Percentiles rank a stretch among this genome's conserved stretches.
Evolutionary conservation across 2,888 invertebrate genomes (phyloP).

Genomic region (Lydus trimaculatus): DNA sequence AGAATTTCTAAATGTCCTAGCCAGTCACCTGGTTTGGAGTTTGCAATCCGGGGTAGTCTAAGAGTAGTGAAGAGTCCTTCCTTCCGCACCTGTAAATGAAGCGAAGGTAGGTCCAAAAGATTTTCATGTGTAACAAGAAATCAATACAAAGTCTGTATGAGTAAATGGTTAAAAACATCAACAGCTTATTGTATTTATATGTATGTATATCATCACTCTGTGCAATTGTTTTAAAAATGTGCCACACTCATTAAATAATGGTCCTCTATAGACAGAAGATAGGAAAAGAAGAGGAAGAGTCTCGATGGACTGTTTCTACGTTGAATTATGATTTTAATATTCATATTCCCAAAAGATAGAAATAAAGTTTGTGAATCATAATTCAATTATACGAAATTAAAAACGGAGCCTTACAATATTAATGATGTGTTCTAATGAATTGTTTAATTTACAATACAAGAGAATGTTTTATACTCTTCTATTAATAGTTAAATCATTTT

Average conservation of each 20-base stretch:
- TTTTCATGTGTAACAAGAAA: conserved; percentile 1
- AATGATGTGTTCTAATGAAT: neutral
- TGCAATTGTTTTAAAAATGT: neutral
- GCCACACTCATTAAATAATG: no score
- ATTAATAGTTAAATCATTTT: neutral
- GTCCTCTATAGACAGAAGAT: no score
- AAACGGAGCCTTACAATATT: neutral
- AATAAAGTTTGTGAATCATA: neutral
- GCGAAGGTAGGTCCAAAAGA: no score
- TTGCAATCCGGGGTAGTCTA: no score
- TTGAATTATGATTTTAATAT: neutral
- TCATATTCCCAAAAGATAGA: neutral
- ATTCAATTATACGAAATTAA: neutral
- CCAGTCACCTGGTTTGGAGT: no score
- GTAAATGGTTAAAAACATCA: neutral
- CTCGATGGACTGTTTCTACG: neutral
- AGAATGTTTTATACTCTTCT: no score
- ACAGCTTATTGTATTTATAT: neutral
- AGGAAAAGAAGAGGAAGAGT: neutral
- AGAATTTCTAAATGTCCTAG: no score
- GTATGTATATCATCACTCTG: neutral
- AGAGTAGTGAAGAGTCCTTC: no score
- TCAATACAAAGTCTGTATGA: neutral
- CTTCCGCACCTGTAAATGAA: no score
- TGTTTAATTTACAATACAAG: neutral